Evolutionary conservation across 2,888 invertebrate genomes (phyloP).

Genomic region (Nemapogon koenigi): DNA sequence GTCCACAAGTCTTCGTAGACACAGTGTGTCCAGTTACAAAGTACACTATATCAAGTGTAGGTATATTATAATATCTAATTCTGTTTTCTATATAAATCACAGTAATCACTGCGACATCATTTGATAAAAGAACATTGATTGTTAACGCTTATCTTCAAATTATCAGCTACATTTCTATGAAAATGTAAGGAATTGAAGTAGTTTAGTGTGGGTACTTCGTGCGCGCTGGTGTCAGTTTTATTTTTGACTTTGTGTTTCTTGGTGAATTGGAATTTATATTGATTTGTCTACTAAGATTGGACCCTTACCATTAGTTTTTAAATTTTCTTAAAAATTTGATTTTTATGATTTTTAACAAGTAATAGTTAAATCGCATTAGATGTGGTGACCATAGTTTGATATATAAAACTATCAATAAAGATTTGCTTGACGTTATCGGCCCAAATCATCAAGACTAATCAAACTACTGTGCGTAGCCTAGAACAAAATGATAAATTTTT

Average conservation of each 20-base stretch:
- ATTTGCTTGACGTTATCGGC: constrained; percentile 8
- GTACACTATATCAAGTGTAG: too few relatives aligned
- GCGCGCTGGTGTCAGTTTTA: neutral
- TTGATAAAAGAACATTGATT: constrained; percentile 5
- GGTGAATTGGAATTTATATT: too few relatives aligned
- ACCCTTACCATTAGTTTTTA: neutral
- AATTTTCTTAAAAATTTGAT: neutral
- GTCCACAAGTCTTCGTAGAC: too few relatives aligned
- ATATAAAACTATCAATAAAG: constrained; percentile 7
- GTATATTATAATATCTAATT: too few relatives aligned
- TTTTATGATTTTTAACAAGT: neutral
- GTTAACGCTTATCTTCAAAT: constrained; percentile 4
- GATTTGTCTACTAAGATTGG: neutral
- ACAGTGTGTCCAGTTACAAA: too few relatives aligned
- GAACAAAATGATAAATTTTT: neutral
- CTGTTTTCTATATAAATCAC: constrained; percentile 4
- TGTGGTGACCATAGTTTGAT: too few relatives aligned
- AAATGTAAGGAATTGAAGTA: neutral
- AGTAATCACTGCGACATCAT: constrained; percentile 5
- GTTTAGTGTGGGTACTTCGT: neutral
- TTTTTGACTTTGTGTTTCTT: constrained; percentile 8
- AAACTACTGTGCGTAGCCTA: too few relatives aligned
- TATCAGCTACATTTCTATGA: constrained; percentile 1
- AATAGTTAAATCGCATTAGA: too few relatives aligned
- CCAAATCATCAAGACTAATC: neutral